Evolutionary conservation across 2,113 vertebrate genomes (phyloP).

Genomic region (Panthera tigris): DNA sequence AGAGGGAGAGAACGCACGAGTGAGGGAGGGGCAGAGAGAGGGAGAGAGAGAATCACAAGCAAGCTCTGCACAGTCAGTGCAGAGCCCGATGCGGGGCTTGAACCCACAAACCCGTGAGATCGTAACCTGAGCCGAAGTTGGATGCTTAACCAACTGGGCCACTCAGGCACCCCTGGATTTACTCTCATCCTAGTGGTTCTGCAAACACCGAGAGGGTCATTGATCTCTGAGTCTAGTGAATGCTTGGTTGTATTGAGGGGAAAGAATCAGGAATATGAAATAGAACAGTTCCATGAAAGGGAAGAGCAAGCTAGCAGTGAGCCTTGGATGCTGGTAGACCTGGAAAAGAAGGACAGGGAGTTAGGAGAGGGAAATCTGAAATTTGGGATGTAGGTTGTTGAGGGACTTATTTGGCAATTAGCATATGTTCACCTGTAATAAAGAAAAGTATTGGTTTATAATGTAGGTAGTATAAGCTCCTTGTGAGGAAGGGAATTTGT

Average conservation of each 20-base stretch:
- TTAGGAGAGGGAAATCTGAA: conserved; percentile 7
- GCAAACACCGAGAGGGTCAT: not conserved
- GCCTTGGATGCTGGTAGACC: not conserved
- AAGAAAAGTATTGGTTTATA: not conserved
- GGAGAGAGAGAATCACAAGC: too few species aligned
- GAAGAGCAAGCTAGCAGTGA: not conserved
- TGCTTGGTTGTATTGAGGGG: not conserved
- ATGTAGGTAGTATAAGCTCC: not conserved
- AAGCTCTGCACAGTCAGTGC: too few species aligned
- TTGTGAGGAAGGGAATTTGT: not conserved
- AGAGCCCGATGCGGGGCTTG: too few species aligned
- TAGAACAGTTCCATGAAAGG: conserved; percentile 8
- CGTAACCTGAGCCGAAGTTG: too few species aligned
- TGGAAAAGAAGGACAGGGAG: not conserved
- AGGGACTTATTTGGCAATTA: conserved; percentile 21
- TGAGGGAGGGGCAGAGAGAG: too few species aligned
- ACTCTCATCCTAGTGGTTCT: not conserved
- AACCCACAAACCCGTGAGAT: too few species aligned
- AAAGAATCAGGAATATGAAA: conserved; percentile 29
- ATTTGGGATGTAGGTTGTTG: conserved; percentile 9
- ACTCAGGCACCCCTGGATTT: not conserved
- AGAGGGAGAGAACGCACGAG: too few species aligned
- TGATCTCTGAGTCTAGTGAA: not conserved
- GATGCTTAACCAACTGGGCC: too few species aligned
- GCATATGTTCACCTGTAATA: not conserved